phyloP scores from a whole-genome alignment of 2,888 invertebrate species.

The Athalia rosae region DNA sequence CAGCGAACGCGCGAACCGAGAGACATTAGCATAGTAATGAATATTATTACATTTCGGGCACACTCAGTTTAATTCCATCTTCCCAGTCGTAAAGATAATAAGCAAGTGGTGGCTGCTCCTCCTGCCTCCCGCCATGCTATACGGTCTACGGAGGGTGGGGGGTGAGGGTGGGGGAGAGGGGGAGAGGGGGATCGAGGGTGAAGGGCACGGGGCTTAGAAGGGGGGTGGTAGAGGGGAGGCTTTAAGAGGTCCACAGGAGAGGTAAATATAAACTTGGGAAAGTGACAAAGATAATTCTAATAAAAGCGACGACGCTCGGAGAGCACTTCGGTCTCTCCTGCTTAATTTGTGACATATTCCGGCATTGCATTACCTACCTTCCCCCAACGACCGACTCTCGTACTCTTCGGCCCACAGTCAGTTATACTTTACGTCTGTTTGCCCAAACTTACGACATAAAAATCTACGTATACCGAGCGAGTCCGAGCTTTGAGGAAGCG shows the following conservation, averaged over 20 bases:
- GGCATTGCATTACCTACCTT: constrained; percentile 70
- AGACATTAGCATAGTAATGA: constrained; percentile 73
- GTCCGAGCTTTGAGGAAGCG: background rate
- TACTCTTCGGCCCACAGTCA: constrained; percentile 32
- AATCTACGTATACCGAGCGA: constrained; percentile 2
- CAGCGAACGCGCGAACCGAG: constrained; percentile 55
- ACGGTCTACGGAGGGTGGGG: constrained; percentile 9
- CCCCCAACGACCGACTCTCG: constrained; percentile 47
- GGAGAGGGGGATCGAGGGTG: constrained; percentile 51
- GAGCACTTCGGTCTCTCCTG: constrained; percentile 68
- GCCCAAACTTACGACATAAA: constrained; percentile 29
- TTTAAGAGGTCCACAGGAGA: constrained; percentile 71
- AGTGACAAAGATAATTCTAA: constrained; percentile 74
- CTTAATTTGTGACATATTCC: constrained; percentile 73
- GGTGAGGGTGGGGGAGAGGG: constrained; percentile 24
- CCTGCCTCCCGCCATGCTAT: constrained; percentile 44
- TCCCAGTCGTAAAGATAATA: constrained; percentile 74
- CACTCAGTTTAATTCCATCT: constrained; percentile 74
- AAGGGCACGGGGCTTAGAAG: constrained; percentile 52
- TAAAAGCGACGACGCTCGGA: constrained; percentile 70
- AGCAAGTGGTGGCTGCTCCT: constrained; percentile 64
- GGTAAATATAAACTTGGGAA: constrained; percentile 74
- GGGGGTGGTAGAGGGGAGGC: constrained; percentile 58
- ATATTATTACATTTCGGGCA: constrained; percentile 73
- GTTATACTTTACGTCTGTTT: constrained; percentile 40